phyloP scores from a whole-genome alignment of 37 sponge, comb jelly and placozoan genomes.

The Ianthella basta region DNA sequence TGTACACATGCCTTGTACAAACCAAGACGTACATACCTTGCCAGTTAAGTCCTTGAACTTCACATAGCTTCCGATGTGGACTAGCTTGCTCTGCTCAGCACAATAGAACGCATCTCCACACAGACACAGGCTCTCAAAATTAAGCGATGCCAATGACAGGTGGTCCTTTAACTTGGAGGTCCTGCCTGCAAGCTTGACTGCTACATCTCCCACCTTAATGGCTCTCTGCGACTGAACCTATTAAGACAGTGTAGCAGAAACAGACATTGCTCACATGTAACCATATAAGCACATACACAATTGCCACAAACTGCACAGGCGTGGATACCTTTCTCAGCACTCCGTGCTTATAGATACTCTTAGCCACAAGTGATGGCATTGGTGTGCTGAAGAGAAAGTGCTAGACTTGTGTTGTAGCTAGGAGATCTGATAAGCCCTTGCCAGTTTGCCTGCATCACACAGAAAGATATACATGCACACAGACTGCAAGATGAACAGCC shows the following conservation, averaged over 20 bases:
- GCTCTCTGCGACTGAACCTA: not conserved
- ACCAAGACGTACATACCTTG: not conserved
- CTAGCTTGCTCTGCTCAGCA: not conserved
- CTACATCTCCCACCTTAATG: not conserved
- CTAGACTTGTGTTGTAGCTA: not conserved
- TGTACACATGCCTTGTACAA: not conserved
- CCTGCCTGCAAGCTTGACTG: not conserved
- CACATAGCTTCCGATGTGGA: not conserved
- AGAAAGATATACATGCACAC: too few relatives aligned
- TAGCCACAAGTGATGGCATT: not conserved
- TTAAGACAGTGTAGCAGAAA: not conserved
- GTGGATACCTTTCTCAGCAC: constrained; percentile 35
- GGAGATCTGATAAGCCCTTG: constrained; percentile 18
- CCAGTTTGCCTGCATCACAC: constrained; percentile 3
- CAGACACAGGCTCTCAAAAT: not conserved
- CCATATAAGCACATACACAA: not conserved
- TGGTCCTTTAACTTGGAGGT: not conserved
- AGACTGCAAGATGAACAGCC: too few relatives aligned
- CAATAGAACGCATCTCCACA: not conserved
- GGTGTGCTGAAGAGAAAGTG: constrained; percentile 35
- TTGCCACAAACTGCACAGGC: not conserved
- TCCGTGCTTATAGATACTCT: constrained; percentile 42
- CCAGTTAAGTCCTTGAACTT: not conserved
- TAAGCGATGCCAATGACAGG: not conserved
- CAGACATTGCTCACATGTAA: too few relatives aligned